Evolutionary conservation across 2,888 invertebrate species (phyloP), one percentile per base, ranked within the genome.

Genomic region (Cheilosia pagana): DNA sequence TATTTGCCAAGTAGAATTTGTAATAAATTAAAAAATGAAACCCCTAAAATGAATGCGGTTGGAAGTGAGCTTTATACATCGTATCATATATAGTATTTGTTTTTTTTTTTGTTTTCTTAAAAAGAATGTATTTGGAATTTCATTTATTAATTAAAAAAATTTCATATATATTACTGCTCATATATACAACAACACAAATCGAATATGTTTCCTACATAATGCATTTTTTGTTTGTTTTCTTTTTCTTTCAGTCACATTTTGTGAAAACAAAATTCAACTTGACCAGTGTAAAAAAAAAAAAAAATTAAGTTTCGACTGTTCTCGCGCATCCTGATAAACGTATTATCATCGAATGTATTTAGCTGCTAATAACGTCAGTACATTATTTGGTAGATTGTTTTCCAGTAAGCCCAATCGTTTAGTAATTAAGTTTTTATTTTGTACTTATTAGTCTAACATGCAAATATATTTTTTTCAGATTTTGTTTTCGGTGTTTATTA

Each of bases 391-490:
- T 55, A 39, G 55, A 59, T 72, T 41, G 45, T 68, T 74, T 57
- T 78, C 62, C 59, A 67, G 70, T 85, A 53, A 70, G 78, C 41
- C 74, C 78, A 78, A 78, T 77, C 52, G 60, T 77, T 72, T 48
- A 67, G 72, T 77, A 71, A 78, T 53, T 63, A 48, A 68, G 62
- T 60, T 72, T 53, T 74, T 78, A 43, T 67, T 83, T 85, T 85
- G 85, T 85, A 79, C 85, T 85, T 79, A 71, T 81, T 85, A 85
- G 85, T 81, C 81, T 85, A 76, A 85, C 85, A 85, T 85, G 85
- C 85, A 85, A 85, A 85, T 85, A 79, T 67, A 79, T 81, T 70
- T 75, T 60, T 52, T 57, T n/a, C 50, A 28, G 55, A 62, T 71
- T 57, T 82, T 71, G 21, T 82, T 78, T 75, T 65, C 70, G 65